These are phyloP conservation scores for Trinectes maculatus DNA, from an alignment of 2,113 vertebrate species.

Conservation along the genomic window DNA sequence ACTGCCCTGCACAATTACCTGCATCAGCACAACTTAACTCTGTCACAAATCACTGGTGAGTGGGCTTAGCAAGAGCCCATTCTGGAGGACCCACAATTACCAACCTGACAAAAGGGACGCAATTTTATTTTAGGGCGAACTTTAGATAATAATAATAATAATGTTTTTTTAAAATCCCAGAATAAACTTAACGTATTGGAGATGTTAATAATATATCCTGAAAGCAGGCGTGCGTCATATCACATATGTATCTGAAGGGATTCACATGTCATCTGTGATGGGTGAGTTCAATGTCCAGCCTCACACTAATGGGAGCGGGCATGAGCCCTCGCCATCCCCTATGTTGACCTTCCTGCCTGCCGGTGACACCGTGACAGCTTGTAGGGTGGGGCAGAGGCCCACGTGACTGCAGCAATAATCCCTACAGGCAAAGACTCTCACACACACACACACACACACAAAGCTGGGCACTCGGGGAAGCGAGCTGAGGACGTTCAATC, in stretches of 20 bases:
- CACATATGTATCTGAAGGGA: background rate
- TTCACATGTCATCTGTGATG: background rate
- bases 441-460: conserved; percentile 35
- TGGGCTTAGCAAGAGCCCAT: conserved; percentile 39
- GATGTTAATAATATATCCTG: background rate
- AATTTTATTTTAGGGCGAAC: background rate
- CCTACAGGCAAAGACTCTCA: conserved; percentile 53
- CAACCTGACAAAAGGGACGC: background rate
- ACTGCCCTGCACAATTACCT: conserved; percentile 54
- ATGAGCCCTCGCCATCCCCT: conserved; percentile 30
- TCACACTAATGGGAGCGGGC: conserved; percentile 34
- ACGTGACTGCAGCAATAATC: conserved; percentile 86
- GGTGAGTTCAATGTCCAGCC: background rate
- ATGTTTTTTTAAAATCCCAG: background rate
- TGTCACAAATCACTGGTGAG: conserved; percentile 48
- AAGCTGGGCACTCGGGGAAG: conserved; percentile 69
- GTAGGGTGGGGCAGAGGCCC: conserved; percentile 83
- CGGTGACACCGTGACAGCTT: conserved; percentile 79
- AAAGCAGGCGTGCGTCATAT: background rate
- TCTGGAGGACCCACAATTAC: conserved; percentile 16
- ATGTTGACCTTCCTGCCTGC: conserved; percentile 81
- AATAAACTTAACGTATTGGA: background rate
- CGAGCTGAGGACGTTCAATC: conserved; percentile 78
- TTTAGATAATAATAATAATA: background rate
- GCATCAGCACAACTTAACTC: conserved; percentile 47